Evolutionary conservation across 2,888 invertebrate genomes (phyloP).

Genomic region (Agriopis leucophaearia): DNA sequence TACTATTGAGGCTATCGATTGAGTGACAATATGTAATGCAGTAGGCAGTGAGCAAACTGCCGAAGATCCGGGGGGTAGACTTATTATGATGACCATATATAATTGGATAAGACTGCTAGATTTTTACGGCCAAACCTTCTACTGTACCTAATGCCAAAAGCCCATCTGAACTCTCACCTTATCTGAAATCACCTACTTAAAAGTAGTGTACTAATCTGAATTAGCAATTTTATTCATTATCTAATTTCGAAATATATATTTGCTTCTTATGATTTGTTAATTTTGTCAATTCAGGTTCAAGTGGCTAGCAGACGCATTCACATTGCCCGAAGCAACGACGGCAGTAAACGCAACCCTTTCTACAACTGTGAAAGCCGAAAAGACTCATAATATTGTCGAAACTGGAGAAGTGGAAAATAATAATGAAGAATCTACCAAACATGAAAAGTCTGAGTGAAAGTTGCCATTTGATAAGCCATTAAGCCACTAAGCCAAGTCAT

Average conservation of each 20-base stretch:
- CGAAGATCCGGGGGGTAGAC: no score
- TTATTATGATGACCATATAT: no score
- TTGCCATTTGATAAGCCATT: background rate
- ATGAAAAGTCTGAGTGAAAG: conserved; percentile 55
- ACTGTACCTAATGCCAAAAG: no score
- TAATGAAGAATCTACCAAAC: conserved; percentile 45
- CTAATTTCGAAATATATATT: conserved; percentile 1
- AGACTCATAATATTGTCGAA: conserved; percentile 41
- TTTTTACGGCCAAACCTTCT: no score
- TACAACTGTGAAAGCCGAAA: conserved; percentile 43
- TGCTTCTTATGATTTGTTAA: conserved; percentile 29
- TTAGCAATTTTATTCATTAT: background rate
- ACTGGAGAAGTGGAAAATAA: conserved; percentile 42
- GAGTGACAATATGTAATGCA: no score
- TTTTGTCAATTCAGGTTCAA: conserved; percentile 70
- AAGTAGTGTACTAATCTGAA: no score
- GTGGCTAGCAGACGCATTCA: conserved; percentile 74
- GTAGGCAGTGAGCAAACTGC: no score
- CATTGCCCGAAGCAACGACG: conserved; percentile 57
- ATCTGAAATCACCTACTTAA: no score
- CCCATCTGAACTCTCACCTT: no score
- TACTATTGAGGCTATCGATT: no score
- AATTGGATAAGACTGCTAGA: no score
- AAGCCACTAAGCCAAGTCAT: no score
- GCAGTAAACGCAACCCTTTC: conserved; percentile 46